Base-by-base conservation (phyloP, 2,113 vertebrate genomes). In the Apteryx mantelli region DNA sequence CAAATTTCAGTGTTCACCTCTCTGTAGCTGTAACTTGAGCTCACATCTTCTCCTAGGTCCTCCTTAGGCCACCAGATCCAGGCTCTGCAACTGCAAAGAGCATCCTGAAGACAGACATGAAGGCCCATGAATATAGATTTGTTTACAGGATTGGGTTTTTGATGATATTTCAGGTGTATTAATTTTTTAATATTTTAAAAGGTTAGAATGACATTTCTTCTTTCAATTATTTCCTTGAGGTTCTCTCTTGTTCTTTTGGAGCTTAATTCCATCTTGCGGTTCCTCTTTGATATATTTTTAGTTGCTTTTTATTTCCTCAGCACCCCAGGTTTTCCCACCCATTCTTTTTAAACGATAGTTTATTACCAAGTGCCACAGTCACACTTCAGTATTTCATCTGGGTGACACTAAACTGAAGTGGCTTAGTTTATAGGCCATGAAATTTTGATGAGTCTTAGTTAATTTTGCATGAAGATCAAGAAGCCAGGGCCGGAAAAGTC, bases 381-480 rank as follows among this genome's bases (percentile, higher is more conserved):
- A 98, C 94, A 95, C 79, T 98, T 93, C 89, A 95, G 2, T 97
- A 92, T 97, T 97, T 98, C 96, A 97, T 96, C 91, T 95, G 81
- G 56, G 73, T 97, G 93, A 97, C 95, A 97, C 93, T 95, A 97
- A 97, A 93, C 88, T 96, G 92, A 97, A 98, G 97, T 93, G 91
- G 82, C 93, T 97, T 97, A 93, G 97, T 97, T 98, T 98, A 98
- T 97, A 97, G 97, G 95, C 97, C 97, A 97, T 98, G 97, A 97
- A 98, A 98, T 98, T 98, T 97, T 98, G 97, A 98, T 98, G 86
- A 98, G 93, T 85, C 94, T 97, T 98, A 97, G 97, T 98, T 98
- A 98, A 98, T 98, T 98, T 98, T 98, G 96, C 97, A 98, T 98
- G 98, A 98, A 98, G 97, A 98, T 97, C 97, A 98, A 97, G 97